Evolutionary conservation across 2,888 invertebrate genomes (phyloP), one percentile per base, ranked within the genome.

Genomic region (Coremacera marginata): DNA sequence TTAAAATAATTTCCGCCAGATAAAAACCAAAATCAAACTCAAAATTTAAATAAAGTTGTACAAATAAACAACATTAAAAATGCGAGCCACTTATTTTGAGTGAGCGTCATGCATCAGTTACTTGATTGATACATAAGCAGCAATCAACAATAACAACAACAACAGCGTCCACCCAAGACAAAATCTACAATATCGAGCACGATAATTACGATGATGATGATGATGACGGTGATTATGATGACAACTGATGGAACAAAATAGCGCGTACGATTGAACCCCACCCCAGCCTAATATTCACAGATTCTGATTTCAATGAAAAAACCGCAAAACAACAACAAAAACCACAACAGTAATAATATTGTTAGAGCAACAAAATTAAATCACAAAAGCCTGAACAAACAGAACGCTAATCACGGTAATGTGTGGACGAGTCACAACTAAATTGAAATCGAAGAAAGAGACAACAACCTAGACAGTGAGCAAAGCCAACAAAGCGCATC

Each of bases 41-140:
- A 74, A 74, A 73, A 78, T 78, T 75, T 73, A 75, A 79, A 78
- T 79, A 52, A 78, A 79, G 76, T 78, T 78, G 77, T 78, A 63
- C 34, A 49, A 22, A 62, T 19, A 4, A 67, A 71, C n/a, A 68
- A 70, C 31, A 70, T 44, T 51, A 70, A 65, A 60, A 57, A 55
- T n/a, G 25, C 19, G 37, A 65, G 62, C 31, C 75, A 78, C 73
- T 79, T 81, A 82, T 76, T 80, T 76, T 55, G 77, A 79, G 70
- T 75, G 62, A 27, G 73, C 67, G 75, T 70, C 63, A 77, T 79
- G 84, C 75, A 72, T 22, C 71, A 51, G n/a, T 60, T 11, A 62
- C 44, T 34, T 84, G 84, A 86, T 86, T 86, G 85, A 86, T 85
- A 84, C 86, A 85, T 86, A 83, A 86, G 80, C 80, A 77, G 79